Percentiles rank a stretch among this genome's conserved stretches.
phyloP scores from a whole-genome alignment of 2,797 vertebrate genomes.

The Glossophaga mutica region DNA sequence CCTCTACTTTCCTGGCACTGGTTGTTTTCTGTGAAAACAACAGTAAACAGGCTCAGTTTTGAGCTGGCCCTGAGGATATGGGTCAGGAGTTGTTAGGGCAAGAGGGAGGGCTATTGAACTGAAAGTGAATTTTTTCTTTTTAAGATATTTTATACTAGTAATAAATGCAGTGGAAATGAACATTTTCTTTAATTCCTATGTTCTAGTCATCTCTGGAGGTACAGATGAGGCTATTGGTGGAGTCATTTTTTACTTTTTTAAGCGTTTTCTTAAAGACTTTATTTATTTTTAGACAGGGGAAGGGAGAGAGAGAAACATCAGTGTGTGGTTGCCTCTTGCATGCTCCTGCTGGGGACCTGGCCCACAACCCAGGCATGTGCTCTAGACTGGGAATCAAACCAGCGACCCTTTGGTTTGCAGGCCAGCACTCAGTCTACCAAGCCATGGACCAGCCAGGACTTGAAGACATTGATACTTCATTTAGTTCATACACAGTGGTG shows the following conservation, averaged over 20 bases:
- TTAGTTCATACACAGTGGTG: not conserved
- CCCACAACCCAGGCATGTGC: no score
- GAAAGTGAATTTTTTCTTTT: constrained; percentile 61
- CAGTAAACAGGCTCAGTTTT: constrained; percentile 38
- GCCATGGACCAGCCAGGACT: no score
- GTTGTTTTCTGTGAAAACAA: constrained; percentile 74
- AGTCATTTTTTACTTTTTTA: not conserved
- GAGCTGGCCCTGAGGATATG: constrained; percentile 29
- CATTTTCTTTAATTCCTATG: constrained; percentile 33
- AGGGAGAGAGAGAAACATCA: no score
- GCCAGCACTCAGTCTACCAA: no score
- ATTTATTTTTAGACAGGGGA: no score
- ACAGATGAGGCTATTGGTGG: not conserved
- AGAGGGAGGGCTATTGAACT: constrained; percentile 5
- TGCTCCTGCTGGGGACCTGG: no score
- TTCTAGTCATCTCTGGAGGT: not conserved
- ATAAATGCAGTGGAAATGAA: constrained; percentile 69
- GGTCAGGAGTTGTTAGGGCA: constrained; percentile 36
- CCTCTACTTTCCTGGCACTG: constrained; percentile 6
- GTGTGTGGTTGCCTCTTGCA: no score
- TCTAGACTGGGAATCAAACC: no score
- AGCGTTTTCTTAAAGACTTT: no score
- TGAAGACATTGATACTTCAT: not conserved
- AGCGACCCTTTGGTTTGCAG: no score
- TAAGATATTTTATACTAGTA: constrained; percentile 69